Percentiles rank a stretch among this genome's conserved stretches.
Evolutionary conservation across 1,140 invertebrate species (phyloP).

Genomic region (Vanessa tameamea): DNA sequence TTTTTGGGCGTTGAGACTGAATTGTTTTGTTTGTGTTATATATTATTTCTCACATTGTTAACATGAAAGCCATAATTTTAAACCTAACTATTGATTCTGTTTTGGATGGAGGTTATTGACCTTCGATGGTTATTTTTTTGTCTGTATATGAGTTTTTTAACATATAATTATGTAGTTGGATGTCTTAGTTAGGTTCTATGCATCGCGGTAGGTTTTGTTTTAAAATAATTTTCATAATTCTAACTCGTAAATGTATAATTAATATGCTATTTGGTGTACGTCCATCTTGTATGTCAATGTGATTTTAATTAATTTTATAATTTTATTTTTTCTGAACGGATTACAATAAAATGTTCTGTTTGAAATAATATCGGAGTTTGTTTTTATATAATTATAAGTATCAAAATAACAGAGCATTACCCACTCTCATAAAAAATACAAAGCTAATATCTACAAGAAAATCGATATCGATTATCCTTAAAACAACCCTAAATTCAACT

Average conservation of each 20-base stretch:
- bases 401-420: slow-evolving; percentile 12
- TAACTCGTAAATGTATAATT: slow-evolving; percentile 75
- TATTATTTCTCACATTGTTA: slow-evolving; percentile 77
- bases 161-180: slow-evolving; percentile 63
- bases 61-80: slow-evolving; percentile 64
- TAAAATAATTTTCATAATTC: slow-evolving; percentile 65
- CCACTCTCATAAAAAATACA: not conserved
- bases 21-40: slow-evolving; percentile 80
- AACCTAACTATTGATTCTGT: slow-evolving; percentile 41
- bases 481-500: slow-evolving; percentile 3
- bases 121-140: slow-evolving; percentile 63
- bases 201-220: slow-evolving; percentile 61
- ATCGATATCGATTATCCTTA: slow-evolving; percentile 7
- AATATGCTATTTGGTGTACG: slow-evolving; percentile 76
- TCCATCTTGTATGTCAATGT: slow-evolving; percentile 79
- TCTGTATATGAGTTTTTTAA: slow-evolving; percentile 76
- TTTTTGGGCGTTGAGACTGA: slow-evolving; percentile 79
- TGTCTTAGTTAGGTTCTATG: slow-evolving; percentile 68
- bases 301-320: slow-evolving; percentile 67
- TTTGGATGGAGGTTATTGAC: slow-evolving; percentile 32
- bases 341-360: slow-evolving; percentile 81
- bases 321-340: slow-evolving; percentile 72
- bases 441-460: not conserved
- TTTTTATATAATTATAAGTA: slow-evolving; percentile 47
- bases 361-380: slow-evolving; percentile 72